These are phyloP conservation scores for Aurelia aurita complex sp. Pacific DNA, from an alignment of 30 jellyfish, hydroid and myxozoan genomes.

Conservation along the genomic window DNA sequence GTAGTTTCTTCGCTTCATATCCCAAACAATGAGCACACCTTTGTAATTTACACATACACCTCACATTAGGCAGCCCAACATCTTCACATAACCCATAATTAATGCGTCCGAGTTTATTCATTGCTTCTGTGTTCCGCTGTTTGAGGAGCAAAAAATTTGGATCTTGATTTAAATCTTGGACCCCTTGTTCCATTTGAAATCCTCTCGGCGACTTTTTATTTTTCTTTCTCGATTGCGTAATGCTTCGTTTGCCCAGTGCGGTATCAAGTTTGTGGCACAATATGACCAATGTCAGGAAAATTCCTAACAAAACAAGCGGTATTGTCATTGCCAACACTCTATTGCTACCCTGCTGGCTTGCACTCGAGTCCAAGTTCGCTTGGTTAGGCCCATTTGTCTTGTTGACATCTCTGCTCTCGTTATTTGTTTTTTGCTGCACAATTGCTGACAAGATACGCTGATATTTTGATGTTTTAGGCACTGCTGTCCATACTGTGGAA, in stretches of 20 bases:
- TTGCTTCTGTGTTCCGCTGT: conserved; percentile 12
- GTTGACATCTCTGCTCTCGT: not conserved
- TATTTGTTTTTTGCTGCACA: not conserved
- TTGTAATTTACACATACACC: conserved; percentile 50
- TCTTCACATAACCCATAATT: conserved; percentile 4
- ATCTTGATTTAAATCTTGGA: conserved; percentile 35
- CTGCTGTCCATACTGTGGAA: not conserved
- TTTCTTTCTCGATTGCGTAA: not conserved
- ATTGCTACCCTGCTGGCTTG: not conserved
- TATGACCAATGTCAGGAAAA: conserved; percentile 25
- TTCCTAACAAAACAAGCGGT: conserved; percentile 50
- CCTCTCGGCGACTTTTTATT: not conserved
- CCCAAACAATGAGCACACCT: conserved; percentile 70
- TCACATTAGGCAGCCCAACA: conserved; percentile 2
- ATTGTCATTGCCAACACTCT: conserved; percentile 19
- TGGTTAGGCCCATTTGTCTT: not conserved
- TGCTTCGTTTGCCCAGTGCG: conserved; percentile 12
- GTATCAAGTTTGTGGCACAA: conserved; percentile 39
- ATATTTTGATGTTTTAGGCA: conserved; percentile 42
- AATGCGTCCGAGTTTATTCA: not conserved
- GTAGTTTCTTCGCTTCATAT: conserved; percentile 37
- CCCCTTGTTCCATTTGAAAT: conserved; percentile 49
- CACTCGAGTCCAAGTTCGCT: not conserved
- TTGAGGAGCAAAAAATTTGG: conserved; percentile 10
- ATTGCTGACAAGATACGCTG: conserved; percentile 36